Evolutionary conservation across 2,797 vertebrate genomes (phyloP).

Genomic region (Adrianichthys oophorus): DNA sequence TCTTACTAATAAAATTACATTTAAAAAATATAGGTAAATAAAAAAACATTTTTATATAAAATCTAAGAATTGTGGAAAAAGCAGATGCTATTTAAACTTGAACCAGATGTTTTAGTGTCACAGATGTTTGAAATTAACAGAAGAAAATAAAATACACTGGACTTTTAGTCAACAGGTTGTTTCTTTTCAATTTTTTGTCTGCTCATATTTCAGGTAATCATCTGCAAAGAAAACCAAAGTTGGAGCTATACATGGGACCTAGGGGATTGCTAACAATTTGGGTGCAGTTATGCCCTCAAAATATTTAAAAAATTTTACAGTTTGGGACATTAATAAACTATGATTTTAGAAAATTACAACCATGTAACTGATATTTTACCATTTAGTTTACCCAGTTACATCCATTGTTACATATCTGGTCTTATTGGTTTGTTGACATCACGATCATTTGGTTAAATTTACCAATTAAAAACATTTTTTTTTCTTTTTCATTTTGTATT

Average conservation of each 20-base stretch:
- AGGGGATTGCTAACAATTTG: slow-evolving; percentile 30
- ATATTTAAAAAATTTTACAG: slow-evolving; percentile 17
- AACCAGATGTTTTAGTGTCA: too few relatives aligned
- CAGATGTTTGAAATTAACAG: too few relatives aligned
- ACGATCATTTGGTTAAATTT: too few relatives aligned
- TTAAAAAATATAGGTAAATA: too few relatives aligned
- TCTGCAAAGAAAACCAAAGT: slow-evolving; percentile 12
- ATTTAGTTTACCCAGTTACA: slow-evolving; percentile 35
- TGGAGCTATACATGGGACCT: slow-evolving; percentile 21
- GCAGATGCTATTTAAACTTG: too few relatives aligned
- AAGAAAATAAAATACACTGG: background rate
- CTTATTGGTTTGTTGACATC: slow-evolving; percentile 45
- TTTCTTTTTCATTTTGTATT: too few relatives aligned
- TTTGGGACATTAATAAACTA: slow-evolving; percentile 47
- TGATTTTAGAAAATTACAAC: slow-evolving; percentile 44
- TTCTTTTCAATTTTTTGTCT: slow-evolving; percentile 19
- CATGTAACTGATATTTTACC: slow-evolving; percentile 8
- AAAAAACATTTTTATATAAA: too few relatives aligned
- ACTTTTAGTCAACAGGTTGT: slow-evolving; percentile 24
- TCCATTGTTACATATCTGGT: slow-evolving; percentile 33
- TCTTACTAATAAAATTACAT: too few relatives aligned
- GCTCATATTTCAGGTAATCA: slow-evolving; percentile 34
- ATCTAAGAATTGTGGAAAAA: too few relatives aligned
- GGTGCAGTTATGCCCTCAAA: slow-evolving; percentile 15
- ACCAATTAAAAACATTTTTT: too few relatives aligned